These are phyloP conservation scores for Corydoras sp. DNA, from an alignment of 2,113 vertebrate genomes.

Conservation along the genomic window DNA sequence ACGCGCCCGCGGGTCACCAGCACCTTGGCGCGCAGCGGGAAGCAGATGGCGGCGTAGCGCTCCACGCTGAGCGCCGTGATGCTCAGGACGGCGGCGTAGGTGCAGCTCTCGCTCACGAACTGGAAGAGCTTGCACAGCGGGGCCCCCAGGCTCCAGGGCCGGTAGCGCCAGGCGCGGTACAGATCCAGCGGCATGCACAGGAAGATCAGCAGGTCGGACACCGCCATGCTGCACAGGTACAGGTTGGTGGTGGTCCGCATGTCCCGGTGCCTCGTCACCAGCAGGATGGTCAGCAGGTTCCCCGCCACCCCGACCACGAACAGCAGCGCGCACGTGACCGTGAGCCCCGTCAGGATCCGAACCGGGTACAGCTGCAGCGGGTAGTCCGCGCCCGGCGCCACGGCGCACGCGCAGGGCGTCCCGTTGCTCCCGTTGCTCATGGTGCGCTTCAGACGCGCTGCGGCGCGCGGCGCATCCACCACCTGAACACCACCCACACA, in stretches of 20 bases:
- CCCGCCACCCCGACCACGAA: slow-evolving; percentile 81
- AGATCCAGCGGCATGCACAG: slow-evolving; percentile 94
- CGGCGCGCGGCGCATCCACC: too few relatives aligned
- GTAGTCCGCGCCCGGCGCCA: slow-evolving; percentile 27
- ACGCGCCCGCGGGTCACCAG: slow-evolving; percentile 87
- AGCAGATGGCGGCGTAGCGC: slow-evolving; percentile 91
- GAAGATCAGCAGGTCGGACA: slow-evolving; percentile 92
- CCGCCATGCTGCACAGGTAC: slow-evolving; percentile 95
- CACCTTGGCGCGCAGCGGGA: slow-evolving; percentile 88
- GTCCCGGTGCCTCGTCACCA: slow-evolving; percentile 84
- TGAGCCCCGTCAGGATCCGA: slow-evolving; percentile 80
- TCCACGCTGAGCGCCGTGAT: slow-evolving; percentile 94
- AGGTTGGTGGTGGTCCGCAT: slow-evolving; percentile 95
- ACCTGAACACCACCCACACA: too few relatives aligned
- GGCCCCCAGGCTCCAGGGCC: slow-evolving; percentile 88
- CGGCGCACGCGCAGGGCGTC: slow-evolving; percentile 56
- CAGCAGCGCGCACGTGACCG: slow-evolving; percentile 77
- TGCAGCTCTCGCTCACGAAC: slow-evolving; percentile 92
- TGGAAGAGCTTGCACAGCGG: slow-evolving; percentile 94
- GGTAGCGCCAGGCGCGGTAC: slow-evolving; percentile 90
- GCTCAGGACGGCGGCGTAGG: slow-evolving; percentile 92
- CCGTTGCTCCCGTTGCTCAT: slow-evolving; percentile 72
- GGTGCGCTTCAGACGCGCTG: slow-evolving; percentile 33
- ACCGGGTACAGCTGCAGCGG: slow-evolving; percentile 75
- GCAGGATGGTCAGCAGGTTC: slow-evolving; percentile 90